These are phyloP conservation scores for Entomyzon cyanotis DNA, from an alignment of 2,113 vertebrate genomes.

Conservation along the genomic window DNA sequence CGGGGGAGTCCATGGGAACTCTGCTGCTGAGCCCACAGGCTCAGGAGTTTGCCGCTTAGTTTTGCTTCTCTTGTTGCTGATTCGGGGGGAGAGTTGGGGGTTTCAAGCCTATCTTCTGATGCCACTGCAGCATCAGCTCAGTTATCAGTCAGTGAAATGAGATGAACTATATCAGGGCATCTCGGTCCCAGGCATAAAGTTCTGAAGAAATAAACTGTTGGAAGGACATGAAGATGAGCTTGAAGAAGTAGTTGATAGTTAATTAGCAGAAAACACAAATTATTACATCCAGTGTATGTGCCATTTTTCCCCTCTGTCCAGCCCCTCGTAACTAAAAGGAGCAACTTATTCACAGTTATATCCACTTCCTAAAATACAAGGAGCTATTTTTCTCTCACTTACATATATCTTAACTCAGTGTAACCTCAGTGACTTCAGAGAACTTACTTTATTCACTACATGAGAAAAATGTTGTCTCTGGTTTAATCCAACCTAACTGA, in stretches of 20 bases:
- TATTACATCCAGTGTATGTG: not conserved
- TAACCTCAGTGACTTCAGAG: not conserved
- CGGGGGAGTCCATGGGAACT: not conserved
- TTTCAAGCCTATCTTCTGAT: not conserved
- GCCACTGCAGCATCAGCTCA: not conserved
- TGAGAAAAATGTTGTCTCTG: not conserved
- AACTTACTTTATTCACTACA: not conserved
- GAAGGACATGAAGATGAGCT: not conserved
- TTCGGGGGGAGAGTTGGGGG: rapidly evolving
- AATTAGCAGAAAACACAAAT: not conserved
- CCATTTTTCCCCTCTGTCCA: not conserved
- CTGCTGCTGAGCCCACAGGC: not conserved
- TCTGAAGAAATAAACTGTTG: not conserved
- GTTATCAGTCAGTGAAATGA: not conserved
- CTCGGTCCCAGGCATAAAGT: not conserved
- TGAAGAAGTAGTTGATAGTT: not conserved
- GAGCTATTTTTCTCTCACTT: not conserved
- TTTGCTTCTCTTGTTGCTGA: not conserved
- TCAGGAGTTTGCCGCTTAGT: not conserved
- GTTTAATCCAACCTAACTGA: not conserved
- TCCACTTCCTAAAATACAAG: not conserved
- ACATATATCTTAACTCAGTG: not conserved
- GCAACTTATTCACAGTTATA: not conserved
- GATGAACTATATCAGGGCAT: not conserved
- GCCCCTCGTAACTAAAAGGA: not conserved